Evolutionary conservation across 2,888 invertebrate genomes (phyloP).

Genomic region (Scelioninae gen. 1): DNA sequence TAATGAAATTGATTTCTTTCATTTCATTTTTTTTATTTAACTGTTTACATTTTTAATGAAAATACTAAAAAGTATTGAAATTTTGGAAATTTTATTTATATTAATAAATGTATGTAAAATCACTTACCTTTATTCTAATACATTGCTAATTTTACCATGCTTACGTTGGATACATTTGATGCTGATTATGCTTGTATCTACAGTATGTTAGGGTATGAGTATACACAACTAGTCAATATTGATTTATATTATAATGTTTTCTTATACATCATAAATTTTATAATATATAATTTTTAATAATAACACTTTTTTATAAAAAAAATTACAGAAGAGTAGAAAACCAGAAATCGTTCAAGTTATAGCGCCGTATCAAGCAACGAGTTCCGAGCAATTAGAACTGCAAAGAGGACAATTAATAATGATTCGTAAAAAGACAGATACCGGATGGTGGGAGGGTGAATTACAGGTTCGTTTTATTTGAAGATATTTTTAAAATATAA

Average conservation of each 20-base stretch:
- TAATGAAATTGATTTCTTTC: too few species aligned
- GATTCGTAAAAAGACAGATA: slow-evolving; percentile 98
- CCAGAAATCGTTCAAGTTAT: slow-evolving; percentile 97
- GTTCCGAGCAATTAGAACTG: slow-evolving; percentile 95
- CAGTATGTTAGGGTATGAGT: slow-evolving; percentile 65
- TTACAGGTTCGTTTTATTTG: slow-evolving; percentile 88
- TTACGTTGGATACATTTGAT: slow-evolving; percentile 41
- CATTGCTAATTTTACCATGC: slow-evolving; percentile 44
- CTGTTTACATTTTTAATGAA: too few species aligned
- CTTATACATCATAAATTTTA: not conserved
- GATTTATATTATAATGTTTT: not conserved
- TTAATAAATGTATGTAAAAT: not conserved
- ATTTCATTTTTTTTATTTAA: too few species aligned
- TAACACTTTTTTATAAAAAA: not conserved
- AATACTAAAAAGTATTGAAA: too few species aligned
- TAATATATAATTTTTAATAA: not conserved
- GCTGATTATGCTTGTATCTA: slow-evolving; percentile 31
- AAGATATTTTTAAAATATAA: slow-evolving; percentile 1
- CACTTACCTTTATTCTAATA: slow-evolving; percentile 22
- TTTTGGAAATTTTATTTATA: too few species aligned
- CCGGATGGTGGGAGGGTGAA: slow-evolving; percentile 99
- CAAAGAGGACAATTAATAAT: slow-evolving; percentile 96
- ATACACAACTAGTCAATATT: not conserved
- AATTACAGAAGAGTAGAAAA: slow-evolving; percentile 88
- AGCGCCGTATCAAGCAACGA: slow-evolving; percentile 95